Evolutionary conservation across 2,797 vertebrate species (phyloP).

Genomic region (Rhynchotus rufescens): DNA sequence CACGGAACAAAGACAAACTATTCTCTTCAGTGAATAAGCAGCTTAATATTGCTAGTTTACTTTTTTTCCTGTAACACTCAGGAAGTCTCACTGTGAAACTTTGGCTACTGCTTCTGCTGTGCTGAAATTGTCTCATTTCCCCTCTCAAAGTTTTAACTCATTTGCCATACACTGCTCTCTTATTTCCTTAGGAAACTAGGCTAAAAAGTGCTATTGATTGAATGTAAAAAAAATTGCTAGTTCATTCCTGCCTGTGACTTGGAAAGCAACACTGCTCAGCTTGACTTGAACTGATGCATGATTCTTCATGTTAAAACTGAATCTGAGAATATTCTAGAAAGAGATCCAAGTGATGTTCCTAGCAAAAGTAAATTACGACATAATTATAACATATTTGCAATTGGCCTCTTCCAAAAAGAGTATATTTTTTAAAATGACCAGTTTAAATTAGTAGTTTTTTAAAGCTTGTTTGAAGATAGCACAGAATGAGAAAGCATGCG

Average conservation of each 20-base stretch:
- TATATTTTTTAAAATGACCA: not conserved
- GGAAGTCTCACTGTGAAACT: not conserved
- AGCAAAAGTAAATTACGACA: not conserved
- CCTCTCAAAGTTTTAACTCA: not conserved
- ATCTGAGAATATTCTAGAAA: not conserved
- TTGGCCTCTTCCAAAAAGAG: not conserved
- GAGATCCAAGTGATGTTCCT: not conserved
- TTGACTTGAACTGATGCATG: not conserved
- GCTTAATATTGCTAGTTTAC: not conserved
- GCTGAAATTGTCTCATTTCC: not conserved
- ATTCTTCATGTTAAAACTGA: not conserved
- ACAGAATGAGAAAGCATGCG: not conserved
- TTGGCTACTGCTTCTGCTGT: not conserved
- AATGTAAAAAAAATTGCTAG: not conserved
- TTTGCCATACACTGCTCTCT: not conserved
- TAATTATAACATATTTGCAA: not conserved
- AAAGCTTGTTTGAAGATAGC: not conserved
- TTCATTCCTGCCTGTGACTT: not conserved
- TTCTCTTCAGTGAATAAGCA: not conserved
- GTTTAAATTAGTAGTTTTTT: constrained; percentile 7
- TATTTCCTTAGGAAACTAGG: not conserved
- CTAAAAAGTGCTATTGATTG: not conserved
- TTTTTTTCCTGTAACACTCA: not conserved
- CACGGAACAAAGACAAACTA: not conserved
- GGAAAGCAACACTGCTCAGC: not conserved